Percentiles rank a stretch among this genome's conserved stretches.
These are phyloP conservation scores for Neogale vison DNA, from an alignment of 2,113 vertebrate species.

Conservation along the genomic window DNA sequence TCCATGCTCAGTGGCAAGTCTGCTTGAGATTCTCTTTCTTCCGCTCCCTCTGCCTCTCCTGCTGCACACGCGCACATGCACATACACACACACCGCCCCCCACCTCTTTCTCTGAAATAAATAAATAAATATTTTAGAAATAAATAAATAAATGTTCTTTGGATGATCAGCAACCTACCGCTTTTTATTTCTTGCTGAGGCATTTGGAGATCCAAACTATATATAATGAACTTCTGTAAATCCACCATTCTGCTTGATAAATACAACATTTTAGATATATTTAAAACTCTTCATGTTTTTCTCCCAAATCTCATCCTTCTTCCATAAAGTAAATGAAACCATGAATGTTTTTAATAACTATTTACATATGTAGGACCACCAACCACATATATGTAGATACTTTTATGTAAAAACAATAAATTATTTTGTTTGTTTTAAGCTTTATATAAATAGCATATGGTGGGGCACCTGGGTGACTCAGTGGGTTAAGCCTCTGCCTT, in stretches of 20 bases:
- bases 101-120: not conserved
- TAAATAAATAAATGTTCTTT: not conserved
- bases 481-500: too few relatives aligned
- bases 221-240: not conserved
- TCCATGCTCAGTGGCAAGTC: not conserved
- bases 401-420: not conserved
- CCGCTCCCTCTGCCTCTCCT: not conserved
- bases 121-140: not conserved
- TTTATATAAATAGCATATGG: not conserved
- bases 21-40: not conserved
- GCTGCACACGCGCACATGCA: rapidly evolving
- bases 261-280: not conserved
- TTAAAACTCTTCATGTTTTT: not conserved
- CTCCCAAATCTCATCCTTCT: not conserved
- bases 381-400: not conserved
- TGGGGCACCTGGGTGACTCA: too few relatives aligned
- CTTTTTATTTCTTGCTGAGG: constrained; percentile 22
- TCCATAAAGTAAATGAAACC: not conserved
- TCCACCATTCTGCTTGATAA: not conserved
- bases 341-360: not conserved
- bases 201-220: not conserved
- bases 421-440: not conserved
- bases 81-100: too few relatives aligned
- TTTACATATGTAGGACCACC: not conserved
- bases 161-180: not conserved